Evolutionary conservation across 2,888 invertebrate genomes (phyloP).

Genomic region (Drosophila neonasuta): DNA sequence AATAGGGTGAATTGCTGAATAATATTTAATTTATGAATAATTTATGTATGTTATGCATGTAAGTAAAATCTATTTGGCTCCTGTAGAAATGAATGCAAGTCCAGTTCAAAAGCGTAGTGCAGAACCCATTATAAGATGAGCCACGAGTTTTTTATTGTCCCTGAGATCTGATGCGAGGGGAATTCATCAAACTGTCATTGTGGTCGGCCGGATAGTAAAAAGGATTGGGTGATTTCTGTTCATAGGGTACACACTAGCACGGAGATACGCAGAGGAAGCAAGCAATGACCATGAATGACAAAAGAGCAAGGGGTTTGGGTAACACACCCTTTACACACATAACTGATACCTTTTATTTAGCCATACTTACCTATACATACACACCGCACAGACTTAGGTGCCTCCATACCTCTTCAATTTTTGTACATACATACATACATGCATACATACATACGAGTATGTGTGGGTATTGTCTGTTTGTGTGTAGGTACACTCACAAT

Average conservation of each 20-base stretch:
- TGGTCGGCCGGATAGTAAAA: conserved; percentile 12
- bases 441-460: neutral
- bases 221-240: conserved; percentile 1
- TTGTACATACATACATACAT: neutral
- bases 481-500: conserved; percentile 21
- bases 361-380: neutral
- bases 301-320: conserved; percentile 8
- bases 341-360: conserved; percentile 19
- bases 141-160: conserved; percentile 1
- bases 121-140: neutral
- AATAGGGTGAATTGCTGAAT: too few species aligned
- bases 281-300: conserved; percentile 13
- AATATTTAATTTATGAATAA: neutral
- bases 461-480: conserved; percentile 6
- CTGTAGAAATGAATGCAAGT: neutral
- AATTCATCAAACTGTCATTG: conserved; percentile 35
- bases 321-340: conserved; percentile 18
- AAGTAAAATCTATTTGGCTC: neutral
- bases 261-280: conserved; percentile 5
- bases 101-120: neutral
- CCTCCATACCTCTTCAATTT: neutral
- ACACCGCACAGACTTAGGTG: conserved; percentile 1
- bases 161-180: neutral
- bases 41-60: neutral
- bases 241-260: neutral